Percentiles rank a stretch among this genome's conserved stretches.
Conservation (phyloP, 92 coral and sea anemone genomes). For the Zoanthus gigantus region DNA sequence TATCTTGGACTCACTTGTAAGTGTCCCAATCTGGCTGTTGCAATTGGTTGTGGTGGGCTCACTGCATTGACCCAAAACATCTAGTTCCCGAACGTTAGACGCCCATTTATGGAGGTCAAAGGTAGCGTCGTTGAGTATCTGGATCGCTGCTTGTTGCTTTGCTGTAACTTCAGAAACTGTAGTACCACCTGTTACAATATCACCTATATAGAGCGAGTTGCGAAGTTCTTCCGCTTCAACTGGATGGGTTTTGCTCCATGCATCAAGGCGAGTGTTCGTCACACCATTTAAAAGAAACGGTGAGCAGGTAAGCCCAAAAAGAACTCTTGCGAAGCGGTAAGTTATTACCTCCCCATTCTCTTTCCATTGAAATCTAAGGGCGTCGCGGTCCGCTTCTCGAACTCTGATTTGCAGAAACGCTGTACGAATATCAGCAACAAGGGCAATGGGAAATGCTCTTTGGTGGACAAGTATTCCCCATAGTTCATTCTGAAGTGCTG, state of each 20-base stretch:
- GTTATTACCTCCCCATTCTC: neutral
- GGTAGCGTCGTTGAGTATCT: neutral
- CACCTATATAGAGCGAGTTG: neutral
- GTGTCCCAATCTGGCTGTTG: too few species aligned
- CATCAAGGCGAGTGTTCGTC: neutral
- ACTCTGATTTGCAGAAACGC: too few species aligned
- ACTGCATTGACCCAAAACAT: neutral
- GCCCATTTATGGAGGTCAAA: conserved; percentile 6
- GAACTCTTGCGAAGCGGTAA: neutral
- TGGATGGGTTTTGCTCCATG: neutral
- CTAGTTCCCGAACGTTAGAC: neutral
- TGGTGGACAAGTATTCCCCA: neutral
- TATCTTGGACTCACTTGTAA: conserved; percentile 4
- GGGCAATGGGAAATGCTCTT: too few species aligned
- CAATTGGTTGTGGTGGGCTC: neutral
- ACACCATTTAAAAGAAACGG: neutral
- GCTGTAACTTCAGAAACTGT: neutral
- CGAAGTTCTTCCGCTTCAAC: neutral
- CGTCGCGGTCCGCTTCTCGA: neutral
- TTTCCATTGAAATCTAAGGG: neutral
- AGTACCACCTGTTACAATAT: neutral
- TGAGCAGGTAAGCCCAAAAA: conserved; percentile 7
- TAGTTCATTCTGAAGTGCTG: neutral
- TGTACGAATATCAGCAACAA: too few species aligned
- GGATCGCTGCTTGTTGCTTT: neutral